Conservation (phyloP, 2,113 vertebrate species). For the Miniopterus natalensis region DNA sequence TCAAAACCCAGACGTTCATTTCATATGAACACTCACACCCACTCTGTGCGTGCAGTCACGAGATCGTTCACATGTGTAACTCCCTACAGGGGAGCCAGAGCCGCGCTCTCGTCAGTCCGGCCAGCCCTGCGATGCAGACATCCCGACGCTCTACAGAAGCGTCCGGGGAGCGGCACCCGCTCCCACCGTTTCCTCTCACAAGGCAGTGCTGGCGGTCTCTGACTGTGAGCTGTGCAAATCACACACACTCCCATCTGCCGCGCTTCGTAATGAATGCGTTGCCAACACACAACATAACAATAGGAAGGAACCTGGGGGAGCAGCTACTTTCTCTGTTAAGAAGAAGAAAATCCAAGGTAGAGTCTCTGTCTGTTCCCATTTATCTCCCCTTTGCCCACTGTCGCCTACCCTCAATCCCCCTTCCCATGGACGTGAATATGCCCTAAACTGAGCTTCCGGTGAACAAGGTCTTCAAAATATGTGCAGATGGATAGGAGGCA, state of each 20-base stretch:
- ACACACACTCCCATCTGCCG: not conserved
- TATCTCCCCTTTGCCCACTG: not conserved
- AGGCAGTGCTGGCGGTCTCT: not conserved
- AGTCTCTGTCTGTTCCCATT: not conserved
- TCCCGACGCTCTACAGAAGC: not conserved
- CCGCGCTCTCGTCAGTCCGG: too few relatives aligned
- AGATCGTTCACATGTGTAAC: not conserved
- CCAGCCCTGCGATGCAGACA: not conserved
- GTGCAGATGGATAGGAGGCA: not conserved
- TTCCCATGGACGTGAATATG: not conserved
- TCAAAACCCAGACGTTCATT: constrained; percentile 43
- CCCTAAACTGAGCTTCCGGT: not conserved
- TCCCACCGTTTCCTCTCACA: not conserved
- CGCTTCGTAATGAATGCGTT: not conserved
- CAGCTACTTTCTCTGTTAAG: not conserved
- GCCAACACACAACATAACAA: not conserved
- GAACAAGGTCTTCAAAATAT: not conserved
- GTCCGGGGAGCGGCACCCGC: not conserved
- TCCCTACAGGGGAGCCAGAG: not conserved
- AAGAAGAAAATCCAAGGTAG: not conserved
- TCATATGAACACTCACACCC: not conserved
- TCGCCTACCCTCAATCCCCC: not conserved
- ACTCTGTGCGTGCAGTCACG: not conserved
- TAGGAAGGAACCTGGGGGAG: not conserved
- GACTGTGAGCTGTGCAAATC: not conserved